Percentiles rank a stretch among this genome's conserved stretches.
Conservation (phyloP, 2,888 invertebrate genomes). For the Mystacides longicornis region DNA sequence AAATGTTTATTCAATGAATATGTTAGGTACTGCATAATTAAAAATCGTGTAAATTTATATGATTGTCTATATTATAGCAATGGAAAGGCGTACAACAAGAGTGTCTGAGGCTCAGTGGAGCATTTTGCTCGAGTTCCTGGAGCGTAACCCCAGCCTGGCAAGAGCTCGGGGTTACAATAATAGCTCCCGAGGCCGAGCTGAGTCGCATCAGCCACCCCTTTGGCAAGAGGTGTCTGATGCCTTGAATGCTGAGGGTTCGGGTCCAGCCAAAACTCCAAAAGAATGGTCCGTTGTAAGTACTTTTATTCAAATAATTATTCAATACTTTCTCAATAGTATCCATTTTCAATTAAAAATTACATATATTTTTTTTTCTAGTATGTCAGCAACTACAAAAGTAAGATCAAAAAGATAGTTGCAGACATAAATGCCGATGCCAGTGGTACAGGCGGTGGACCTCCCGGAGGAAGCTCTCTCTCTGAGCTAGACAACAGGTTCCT, state of each 20-base stretch:
- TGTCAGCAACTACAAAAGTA: too few relatives aligned
- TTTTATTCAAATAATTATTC: background rate
- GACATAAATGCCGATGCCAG: too few relatives aligned
- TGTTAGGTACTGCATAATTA: background rate
- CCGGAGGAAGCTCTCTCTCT: background rate
- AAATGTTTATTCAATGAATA: background rate
- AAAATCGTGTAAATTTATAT: background rate
- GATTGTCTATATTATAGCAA: too few relatives aligned
- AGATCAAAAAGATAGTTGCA: too few relatives aligned
- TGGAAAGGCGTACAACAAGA: background rate
- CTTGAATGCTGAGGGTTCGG: background rate
- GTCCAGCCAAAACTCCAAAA: too few relatives aligned
- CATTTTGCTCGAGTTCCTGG: background rate
- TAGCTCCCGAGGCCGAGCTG: background rate
- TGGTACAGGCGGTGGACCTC: background rate
- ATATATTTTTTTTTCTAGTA: background rate
- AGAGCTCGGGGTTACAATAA: background rate
- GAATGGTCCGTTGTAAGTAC: background rate
- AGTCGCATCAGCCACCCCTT: too few relatives aligned
- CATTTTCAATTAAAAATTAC: background rate
- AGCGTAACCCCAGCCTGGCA: background rate
- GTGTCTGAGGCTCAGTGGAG: background rate
- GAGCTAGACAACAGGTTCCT: background rate
- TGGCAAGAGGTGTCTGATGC: background rate
- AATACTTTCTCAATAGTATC: background rate